Evolutionary conservation across 1,140 invertebrate species (phyloP).

Genomic region (Plutomurus gul): DNA sequence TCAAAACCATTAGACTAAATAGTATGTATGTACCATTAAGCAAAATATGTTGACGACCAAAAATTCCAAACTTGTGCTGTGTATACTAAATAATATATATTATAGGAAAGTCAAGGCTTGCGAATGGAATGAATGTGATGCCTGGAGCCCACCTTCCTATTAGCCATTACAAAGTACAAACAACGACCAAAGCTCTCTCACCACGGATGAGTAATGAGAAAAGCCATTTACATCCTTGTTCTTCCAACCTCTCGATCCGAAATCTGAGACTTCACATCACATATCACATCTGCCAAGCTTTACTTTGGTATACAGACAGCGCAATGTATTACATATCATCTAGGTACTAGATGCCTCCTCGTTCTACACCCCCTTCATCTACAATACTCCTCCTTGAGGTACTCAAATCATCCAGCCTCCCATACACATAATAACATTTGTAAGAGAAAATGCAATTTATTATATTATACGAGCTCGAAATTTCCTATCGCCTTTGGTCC

Average conservation of each 20-base stretch:
- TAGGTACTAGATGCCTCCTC: neutral
- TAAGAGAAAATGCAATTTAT: neutral
- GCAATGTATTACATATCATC: neutral
- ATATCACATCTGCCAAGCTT: neutral
- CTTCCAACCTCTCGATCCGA: slow-evolving; percentile 34
- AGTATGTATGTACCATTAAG: neutral
- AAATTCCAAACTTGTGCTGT: too few relatives aligned
- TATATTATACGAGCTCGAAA: neutral
- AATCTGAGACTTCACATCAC: slow-evolving; percentile 41
- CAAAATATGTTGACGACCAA: too few relatives aligned
- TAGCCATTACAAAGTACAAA: slow-evolving; percentile 17
- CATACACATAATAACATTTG: slow-evolving; percentile 1
- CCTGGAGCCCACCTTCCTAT: slow-evolving; percentile 18
- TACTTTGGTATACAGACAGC: neutral
- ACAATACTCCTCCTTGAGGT: neutral
- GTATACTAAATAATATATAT: too few relatives aligned
- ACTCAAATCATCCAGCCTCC: too few relatives aligned
- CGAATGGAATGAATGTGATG: neutral
- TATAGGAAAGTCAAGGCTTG: neutral
- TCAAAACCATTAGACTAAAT: too few relatives aligned
- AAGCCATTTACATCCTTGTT: slow-evolving; percentile 51
- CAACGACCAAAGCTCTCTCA: slow-evolving; percentile 33
- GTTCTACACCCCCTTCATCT: slow-evolving; percentile 14
- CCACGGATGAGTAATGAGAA: slow-evolving; percentile 51
- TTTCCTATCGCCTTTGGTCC: slow-evolving; percentile 6